phyloP scores from a whole-genome alignment of 2,797 vertebrate species.

The Periparus ater region DNA sequence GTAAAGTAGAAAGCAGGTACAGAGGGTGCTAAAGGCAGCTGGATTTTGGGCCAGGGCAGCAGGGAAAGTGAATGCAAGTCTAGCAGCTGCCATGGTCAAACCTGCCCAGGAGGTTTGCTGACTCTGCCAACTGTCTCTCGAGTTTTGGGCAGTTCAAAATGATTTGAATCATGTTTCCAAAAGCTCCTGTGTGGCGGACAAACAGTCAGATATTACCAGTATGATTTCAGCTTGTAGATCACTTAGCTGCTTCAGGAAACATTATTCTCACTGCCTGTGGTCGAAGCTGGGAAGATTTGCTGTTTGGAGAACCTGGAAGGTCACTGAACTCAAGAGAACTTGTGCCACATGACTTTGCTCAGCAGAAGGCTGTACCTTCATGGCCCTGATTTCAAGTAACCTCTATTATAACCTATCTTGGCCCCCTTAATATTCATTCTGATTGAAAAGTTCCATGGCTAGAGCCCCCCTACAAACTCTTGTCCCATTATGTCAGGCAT shows the following conservation, averaged over 20 bases:
- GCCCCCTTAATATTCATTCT: background rate
- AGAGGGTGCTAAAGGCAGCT: background rate
- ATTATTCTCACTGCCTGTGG: background rate
- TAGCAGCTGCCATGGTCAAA: background rate
- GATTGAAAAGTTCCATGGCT: background rate
- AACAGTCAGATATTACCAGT: background rate
- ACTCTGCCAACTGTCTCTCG: background rate
- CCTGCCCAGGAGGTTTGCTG: background rate
- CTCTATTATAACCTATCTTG: background rate
- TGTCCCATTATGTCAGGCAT: background rate
- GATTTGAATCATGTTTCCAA: background rate
- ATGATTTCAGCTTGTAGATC: background rate
- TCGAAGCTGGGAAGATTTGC: background rate
- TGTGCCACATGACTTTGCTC: background rate
- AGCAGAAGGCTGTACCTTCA: background rate
- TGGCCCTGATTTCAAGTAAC: background rate
- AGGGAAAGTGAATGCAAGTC: background rate
- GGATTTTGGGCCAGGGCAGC: background rate
- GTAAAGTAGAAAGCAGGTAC: background rate
- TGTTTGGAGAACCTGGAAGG: background rate
- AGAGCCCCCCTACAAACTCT: background rate
- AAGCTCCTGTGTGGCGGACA: background rate
- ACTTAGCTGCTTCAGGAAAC: conserved; percentile 20
- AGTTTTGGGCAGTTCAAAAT: background rate
- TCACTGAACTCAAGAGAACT: background rate